Base-by-base conservation (phyloP, 2,113 vertebrate genomes). In the Onychostruthus taczanowskii region DNA sequence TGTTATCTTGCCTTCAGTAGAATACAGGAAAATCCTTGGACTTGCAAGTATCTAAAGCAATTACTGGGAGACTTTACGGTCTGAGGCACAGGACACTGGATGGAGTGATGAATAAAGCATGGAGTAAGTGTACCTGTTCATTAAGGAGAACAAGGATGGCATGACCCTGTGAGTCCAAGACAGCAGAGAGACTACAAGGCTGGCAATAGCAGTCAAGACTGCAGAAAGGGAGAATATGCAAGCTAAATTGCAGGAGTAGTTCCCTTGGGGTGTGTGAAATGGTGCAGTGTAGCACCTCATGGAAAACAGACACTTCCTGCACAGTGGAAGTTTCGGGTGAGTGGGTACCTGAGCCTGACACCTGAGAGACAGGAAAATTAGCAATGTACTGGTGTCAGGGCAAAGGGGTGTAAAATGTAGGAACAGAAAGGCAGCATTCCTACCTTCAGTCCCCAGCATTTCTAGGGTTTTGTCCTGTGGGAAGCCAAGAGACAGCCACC, bases 121-220 rank as follows among this genome's bases (percentile, higher is more conserved):
- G 41, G 14, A 46, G 43, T 7, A 13, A 33, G 7, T 13, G 67
- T 10, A 16, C 3, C 19, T 68, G 18, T 37, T 49, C 16, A 4
- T 30, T 31, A 14, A 43, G 16, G 49, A 52, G 44, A 55, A 6
- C 18, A 18, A 16, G 13, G 16, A 6, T 21, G n/a, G 8, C 52
- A 1, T 23, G n/a, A 13, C 39, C 1, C 19, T 13, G 6, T 30
- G 28, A 31, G 27, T 49, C 9, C 2, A 9, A 26, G 28, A n/a
- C 24, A 10, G 6, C 16, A 8, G 58, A 19, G 37, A 4, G 12
- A 31, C 37, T 37, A 20, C 0, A 3, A 15, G 33, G 18, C n/a
- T 50, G 30, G 10, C 7, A 3, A 1, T 33, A 30, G 20, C n/a
- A 43, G 9, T 10, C 55, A 13, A 0, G 12, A 1, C 11, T 31